Percentiles rank a stretch among this genome's conserved stretches.
Conservation (phyloP, 2,797 vertebrate species). For the Pseudomugil gertrudae region DNA sequence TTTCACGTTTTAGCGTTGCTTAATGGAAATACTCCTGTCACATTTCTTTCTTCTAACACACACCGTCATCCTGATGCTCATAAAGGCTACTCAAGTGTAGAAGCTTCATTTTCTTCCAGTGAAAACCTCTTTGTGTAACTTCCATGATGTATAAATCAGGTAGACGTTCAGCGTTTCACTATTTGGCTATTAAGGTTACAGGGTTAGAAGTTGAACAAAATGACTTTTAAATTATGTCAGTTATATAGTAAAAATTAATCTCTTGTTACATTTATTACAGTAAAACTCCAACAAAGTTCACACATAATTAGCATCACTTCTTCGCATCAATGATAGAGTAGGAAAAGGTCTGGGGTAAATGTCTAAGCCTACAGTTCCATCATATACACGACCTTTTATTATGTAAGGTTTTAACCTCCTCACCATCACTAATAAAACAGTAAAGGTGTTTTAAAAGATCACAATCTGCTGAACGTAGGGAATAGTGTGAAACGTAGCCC, state of each 20-base stretch:
- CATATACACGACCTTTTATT: not conserved
- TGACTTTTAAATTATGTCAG: slow-evolving; percentile 9
- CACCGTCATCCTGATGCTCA: slow-evolving; percentile 9
- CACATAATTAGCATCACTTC: slow-evolving; percentile 11
- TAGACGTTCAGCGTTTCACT: slow-evolving; percentile 22
- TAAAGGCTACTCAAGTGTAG: not conserved
- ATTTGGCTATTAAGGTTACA: slow-evolving; percentile 36
- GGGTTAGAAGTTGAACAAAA: slow-evolving; percentile 20
- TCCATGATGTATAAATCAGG: slow-evolving; percentile 32
- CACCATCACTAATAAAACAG: not conserved
- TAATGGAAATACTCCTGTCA: slow-evolving; percentile 20
- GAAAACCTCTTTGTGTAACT: slow-evolving; percentile 18
- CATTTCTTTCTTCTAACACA: slow-evolving; percentile 25
- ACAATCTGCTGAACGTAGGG: not conserved
- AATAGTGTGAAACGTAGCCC: not conserved
- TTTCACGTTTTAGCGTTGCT: slow-evolving; percentile 17
- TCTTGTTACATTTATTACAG: slow-evolving; percentile 2
- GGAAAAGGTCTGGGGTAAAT: not conserved
- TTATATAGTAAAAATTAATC: not conserved
- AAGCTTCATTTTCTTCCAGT: slow-evolving; percentile 30
- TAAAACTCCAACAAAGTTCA: not conserved
- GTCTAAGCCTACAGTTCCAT: not conserved
- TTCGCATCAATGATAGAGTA: not conserved
- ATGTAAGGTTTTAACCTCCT: not conserved
- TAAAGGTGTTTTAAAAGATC: not conserved